These are phyloP conservation scores for Rhagonycha fulva DNA, from an alignment of 2,888 invertebrate species.

Conservation along the genomic window DNA sequence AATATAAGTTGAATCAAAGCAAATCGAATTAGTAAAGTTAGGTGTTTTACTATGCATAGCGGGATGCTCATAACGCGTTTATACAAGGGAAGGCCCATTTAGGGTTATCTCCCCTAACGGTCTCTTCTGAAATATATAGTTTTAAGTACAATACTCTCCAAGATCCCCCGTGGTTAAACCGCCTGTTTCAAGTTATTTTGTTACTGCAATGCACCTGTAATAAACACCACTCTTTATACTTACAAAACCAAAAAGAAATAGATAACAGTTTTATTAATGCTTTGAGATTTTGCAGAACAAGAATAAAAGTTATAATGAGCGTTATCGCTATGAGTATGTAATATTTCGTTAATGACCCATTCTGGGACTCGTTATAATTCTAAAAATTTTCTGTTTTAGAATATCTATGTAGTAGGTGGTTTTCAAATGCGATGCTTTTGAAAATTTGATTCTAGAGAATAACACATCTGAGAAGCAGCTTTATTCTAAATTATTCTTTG, in stretches of 20 bases:
- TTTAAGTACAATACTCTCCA: conserved; percentile 39
- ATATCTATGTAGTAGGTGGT: not conserved
- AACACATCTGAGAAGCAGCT: not conserved
- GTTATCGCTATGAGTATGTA: not conserved
- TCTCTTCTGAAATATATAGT: conserved; percentile 43
- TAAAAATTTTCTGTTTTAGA: not conserved
- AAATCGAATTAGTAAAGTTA: conserved; percentile 43
- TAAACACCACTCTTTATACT: conserved; percentile 20
- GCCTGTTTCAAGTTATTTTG: conserved; percentile 29
- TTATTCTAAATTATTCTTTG: not conserved
- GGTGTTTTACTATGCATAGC: conserved; percentile 43
- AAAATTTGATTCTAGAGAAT: not conserved
- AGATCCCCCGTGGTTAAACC: conserved; percentile 37
- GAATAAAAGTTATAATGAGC: not conserved
- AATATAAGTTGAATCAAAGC: conserved; percentile 38
- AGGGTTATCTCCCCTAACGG: conserved; percentile 45
- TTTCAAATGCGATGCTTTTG: not conserved
- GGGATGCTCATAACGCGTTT: conserved; percentile 45
- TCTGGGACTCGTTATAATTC: not conserved
- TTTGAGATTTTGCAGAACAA: not conserved
- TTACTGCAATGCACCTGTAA: conserved; percentile 30
- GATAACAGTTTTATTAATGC: not conserved
- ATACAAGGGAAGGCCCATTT: conserved; percentile 44
- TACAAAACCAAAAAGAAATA: not conserved
- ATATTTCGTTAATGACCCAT: not conserved